Evolutionary conservation across 2,113 vertebrate genomes (phyloP).

Genomic region (Cephalopholis sonnerati): DNA sequence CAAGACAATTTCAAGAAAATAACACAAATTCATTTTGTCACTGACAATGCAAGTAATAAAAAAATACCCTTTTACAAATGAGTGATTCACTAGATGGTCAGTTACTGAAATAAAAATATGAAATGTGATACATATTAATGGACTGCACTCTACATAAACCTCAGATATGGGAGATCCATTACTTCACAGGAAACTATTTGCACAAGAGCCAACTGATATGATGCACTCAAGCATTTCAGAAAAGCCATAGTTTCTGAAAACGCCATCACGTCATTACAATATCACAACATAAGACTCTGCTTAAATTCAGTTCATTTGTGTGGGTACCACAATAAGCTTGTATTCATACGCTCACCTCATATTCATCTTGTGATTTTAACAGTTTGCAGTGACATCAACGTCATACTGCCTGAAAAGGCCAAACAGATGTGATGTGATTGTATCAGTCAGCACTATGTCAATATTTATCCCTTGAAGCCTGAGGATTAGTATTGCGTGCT

Average conservation of each 20-base stretch:
- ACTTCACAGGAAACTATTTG: neutral
- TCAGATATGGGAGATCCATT: neutral
- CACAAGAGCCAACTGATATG: neutral
- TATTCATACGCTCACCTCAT: neutral
- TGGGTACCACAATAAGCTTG: neutral
- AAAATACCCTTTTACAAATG: neutral
- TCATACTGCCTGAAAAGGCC: conserved; percentile 1
- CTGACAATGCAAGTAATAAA: neutral
- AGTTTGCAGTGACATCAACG: neutral
- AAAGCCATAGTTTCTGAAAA: neutral
- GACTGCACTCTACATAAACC: neutral
- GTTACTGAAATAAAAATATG: neutral
- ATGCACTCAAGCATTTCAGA: neutral
- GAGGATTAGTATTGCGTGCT: conserved; percentile 75
- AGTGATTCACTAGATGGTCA: neutral
- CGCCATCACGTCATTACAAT: no score
- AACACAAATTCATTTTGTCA: neutral
- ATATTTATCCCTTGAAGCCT: conserved; percentile 74
- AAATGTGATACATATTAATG: neutral
- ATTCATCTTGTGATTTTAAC: conserved; percentile 12
- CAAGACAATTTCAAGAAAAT: no score
- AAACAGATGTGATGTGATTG: conserved; percentile 64
- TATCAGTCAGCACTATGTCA: conserved; percentile 70
- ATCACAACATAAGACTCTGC: neutral
- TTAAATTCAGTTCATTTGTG: neutral